Percentiles rank a stretch among this genome's conserved stretches.
Conservation (phyloP, 2,113 vertebrate species). For the Platichthys stellatus region DNA sequence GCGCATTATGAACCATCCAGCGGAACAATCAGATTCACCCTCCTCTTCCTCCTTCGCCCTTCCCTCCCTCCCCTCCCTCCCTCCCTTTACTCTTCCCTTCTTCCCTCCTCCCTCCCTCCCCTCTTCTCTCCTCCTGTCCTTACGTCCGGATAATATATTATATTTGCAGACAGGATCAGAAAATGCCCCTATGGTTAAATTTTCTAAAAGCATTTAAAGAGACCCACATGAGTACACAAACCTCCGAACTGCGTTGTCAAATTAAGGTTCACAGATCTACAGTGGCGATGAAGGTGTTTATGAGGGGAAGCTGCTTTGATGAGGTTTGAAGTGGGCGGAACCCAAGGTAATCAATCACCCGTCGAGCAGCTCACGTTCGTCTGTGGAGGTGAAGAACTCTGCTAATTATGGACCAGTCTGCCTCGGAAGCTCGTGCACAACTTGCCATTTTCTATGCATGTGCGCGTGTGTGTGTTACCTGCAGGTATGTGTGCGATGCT, state of each 20-base stretch:
- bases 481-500: constrained; percentile 4
- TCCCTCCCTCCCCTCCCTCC: constrained; percentile 25
- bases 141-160: constrained; percentile 49
- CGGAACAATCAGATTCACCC: constrained; percentile 78
- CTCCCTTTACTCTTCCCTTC: constrained; percentile 25
- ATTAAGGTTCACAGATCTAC: constrained; percentile 24
- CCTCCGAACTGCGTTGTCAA: not conserved
- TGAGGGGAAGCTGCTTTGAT: constrained; percentile 33
- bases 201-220: not conserved
- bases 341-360: constrained; percentile 56
- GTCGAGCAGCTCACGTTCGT: constrained; percentile 34
- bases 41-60: constrained; percentile 22
- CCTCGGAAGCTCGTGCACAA: constrained; percentile 29
- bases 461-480: constrained; percentile 1
- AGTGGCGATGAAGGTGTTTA: constrained; percentile 24
- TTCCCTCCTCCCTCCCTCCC: constrained; percentile 28
- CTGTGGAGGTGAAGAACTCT: constrained; percentile 39
- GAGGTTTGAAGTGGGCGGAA: constrained; percentile 34
- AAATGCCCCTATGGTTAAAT: constrained; percentile 28
- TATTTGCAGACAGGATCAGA: constrained; percentile 32
- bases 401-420: constrained; percentile 52
- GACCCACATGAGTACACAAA: constrained; percentile 9
- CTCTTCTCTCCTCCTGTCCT: constrained; percentile 37
- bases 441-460: constrained; percentile 39
- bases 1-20: constrained; percentile 75